Evolutionary conservation across 2,113 vertebrate genomes (phyloP), one percentile per base, ranked within the genome.

Genomic region (Diphyllodes magnificus): DNA sequence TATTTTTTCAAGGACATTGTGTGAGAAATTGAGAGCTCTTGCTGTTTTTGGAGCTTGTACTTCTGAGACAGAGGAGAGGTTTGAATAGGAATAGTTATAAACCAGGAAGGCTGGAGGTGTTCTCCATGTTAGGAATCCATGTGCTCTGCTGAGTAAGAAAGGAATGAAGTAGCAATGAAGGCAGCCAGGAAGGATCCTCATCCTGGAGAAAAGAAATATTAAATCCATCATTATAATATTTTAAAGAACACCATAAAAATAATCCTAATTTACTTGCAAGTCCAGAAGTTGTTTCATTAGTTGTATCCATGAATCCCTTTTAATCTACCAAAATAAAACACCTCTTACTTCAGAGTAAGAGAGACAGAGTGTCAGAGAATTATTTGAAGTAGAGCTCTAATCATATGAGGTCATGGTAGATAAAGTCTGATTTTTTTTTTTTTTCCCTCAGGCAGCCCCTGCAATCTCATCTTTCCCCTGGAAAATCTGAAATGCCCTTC

Each of bases 51-150:
- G 95, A 85, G 86, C 95, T 35, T n/a, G 80, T 68, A 90, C 92
- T 83, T 96, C 93, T 72, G 83, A 30, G 59, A 95, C 8, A 47
- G 88, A 96, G 54, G 93, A 95, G 35, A 94, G 86, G 23, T 95
- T 96, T 80, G 75, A 78, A 42, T 88, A 92, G n/a, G 94, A 96
- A 60, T 94, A 96, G 82, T 95, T 83, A 39, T 77, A 87, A 33
- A 56, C 27, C 0, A 12, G 66, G 57, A 35, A 78, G 40, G 25
- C 45, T 28, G 66, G 7, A 16, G 86, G 23, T 69, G 30, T 59
- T 78, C 50, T 72, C 63, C 5, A 27, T 31, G 8, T 53, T 28
- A 68, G 49, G 68, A 94, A 51, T 56, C 83, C 71, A 1, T 54
- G 49, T 56, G 66, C 57, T 83, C 21, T 3, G 1, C 63, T 61